phyloP scores from a whole-genome alignment of 1,140 invertebrate genomes.

The Drosophila tropicalis region DNA sequence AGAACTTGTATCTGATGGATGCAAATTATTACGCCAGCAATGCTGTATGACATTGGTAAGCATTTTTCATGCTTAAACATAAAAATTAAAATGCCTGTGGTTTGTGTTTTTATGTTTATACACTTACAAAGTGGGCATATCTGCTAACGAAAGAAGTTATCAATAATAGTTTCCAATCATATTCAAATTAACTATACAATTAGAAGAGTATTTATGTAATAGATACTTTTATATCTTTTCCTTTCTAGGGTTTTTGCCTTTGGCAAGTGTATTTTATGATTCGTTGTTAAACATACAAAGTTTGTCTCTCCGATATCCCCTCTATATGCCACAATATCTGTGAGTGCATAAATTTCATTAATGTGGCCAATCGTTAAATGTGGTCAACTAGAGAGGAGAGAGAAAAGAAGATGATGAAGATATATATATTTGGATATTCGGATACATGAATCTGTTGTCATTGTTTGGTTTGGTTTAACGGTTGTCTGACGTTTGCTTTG shows the following conservation, averaged over 20 bases:
- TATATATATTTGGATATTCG: slow-evolving; percentile 2
- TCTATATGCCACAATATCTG: slow-evolving; percentile 23
- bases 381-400: slow-evolving; percentile 26
- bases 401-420: not conserved
- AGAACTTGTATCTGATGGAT: slow-evolving; percentile 43
- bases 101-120: slow-evolving; percentile 21
- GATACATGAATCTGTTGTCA: slow-evolving; percentile 16
- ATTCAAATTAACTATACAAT: no score
- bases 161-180: no score
- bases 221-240: not conserved
- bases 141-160: no score
- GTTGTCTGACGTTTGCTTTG: slow-evolving; percentile 10
- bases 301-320: not conserved
- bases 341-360: slow-evolving; percentile 49
- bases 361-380: slow-evolving; percentile 48
- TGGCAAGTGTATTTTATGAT: not conserved
- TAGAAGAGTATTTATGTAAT: no score
- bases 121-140: not conserved
- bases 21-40: slow-evolving; percentile 26
- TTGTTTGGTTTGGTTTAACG: slow-evolving; percentile 16
- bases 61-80: slow-evolving; percentile 41
- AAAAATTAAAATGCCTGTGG: slow-evolving; percentile 55
- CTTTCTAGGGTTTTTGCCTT: not conserved
- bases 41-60: slow-evolving; percentile 29
- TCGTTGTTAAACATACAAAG: not conserved